Evolutionary conservation across 2,797 vertebrate genomes (phyloP).

Genomic region (Enteromius trimaculatus): DNA sequence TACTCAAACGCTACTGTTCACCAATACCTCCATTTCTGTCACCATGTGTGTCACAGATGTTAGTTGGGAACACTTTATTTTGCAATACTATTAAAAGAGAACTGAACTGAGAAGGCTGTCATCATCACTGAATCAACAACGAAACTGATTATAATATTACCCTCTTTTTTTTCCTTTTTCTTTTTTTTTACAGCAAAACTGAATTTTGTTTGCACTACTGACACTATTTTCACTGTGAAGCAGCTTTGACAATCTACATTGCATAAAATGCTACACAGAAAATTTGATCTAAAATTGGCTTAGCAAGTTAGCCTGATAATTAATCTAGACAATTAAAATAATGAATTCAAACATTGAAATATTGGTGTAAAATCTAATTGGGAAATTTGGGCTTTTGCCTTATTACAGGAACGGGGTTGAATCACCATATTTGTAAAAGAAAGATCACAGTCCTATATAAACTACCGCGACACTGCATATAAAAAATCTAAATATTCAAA

Average conservation of each 20-base stretch:
- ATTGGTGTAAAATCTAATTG: not conserved
- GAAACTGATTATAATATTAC: no score
- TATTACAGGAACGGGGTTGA: not conserved
- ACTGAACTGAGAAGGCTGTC: no score
- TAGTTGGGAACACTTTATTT: not conserved
- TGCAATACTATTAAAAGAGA: no score
- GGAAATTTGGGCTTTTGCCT: not conserved
- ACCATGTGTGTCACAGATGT: no score
- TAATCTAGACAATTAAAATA: not conserved
- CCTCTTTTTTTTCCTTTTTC: no score
- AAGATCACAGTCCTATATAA: not conserved
- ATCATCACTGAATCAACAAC: no score
- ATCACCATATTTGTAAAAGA: not conserved
- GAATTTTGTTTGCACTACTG: no score
- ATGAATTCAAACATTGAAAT: not conserved
- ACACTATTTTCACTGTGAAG: no score
- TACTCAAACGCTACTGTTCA: not conserved
- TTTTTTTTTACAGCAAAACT: no score
- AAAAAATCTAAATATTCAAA: not conserved
- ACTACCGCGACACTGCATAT: not conserved
- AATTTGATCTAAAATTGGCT: not conserved
- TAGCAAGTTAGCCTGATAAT: not conserved
- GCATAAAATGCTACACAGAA: not conserved
- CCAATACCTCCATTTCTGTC: not conserved
- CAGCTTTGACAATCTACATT: no score